phyloP scores from a whole-genome alignment of 2,888 invertebrate species.

The Dryococelus australis region DNA sequence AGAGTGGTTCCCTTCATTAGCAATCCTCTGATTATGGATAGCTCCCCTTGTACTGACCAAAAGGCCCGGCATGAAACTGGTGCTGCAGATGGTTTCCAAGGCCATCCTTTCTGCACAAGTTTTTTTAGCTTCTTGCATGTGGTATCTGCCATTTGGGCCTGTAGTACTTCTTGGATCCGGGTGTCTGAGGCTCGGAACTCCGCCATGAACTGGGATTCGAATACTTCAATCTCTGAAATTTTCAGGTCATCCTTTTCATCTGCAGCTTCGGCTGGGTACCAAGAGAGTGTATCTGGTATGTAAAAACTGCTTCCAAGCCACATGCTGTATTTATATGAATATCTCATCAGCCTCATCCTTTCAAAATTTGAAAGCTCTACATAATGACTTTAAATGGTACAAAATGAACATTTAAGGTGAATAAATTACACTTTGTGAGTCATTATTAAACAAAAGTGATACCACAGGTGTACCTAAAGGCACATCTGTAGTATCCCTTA shows the following conservation, averaged over 20 bases:
- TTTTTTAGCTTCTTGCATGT: not conserved
- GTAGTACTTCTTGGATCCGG: not conserved
- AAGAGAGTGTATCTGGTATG: not conserved
- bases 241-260: not conserved
- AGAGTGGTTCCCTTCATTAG: not conserved
- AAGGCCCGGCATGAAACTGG: not conserved
- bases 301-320: not conserved
- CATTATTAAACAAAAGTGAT: too few relatives aligned
- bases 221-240: not conserved
- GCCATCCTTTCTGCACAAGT: not conserved
- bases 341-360: not conserved
- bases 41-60: not conserved
- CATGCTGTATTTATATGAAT: not conserved
- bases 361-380: too few relatives aligned
- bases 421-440: too few relatives aligned
- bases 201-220: not conserved
- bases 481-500: too few relatives aligned
- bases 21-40: not conserved
- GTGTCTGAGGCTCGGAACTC: not conserved
- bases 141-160: not conserved
- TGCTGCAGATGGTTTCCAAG: not conserved
- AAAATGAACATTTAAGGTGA: too few relatives aligned
- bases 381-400: too few relatives aligned
- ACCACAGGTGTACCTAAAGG: too few relatives aligned
- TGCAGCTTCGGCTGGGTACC: not conserved